A percentile compares a stretch with the other conserved stretches of the same genome.
These are phyloP conservation scores for Alauda arvensis DNA, from an alignment of 2,797 vertebrate genomes.

Conservation along the genomic window DNA sequence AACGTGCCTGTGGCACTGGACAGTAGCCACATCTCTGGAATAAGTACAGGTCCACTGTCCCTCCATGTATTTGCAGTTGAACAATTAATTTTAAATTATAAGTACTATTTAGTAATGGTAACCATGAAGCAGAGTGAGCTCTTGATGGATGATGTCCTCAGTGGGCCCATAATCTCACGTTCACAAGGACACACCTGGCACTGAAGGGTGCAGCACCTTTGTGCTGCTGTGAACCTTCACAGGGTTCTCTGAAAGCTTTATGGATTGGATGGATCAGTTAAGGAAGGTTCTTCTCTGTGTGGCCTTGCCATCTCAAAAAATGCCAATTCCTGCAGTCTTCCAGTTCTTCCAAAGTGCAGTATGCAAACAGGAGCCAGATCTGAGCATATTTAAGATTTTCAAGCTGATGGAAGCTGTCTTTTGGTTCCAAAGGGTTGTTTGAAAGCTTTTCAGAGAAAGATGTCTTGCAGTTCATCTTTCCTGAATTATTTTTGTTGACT, in stretches of 20 bases:
- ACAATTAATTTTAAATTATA: not conserved
- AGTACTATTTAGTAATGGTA: not conserved
- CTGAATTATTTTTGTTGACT: not conserved
- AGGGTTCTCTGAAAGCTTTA: not conserved
- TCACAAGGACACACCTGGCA: not conserved
- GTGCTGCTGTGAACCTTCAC: not conserved
- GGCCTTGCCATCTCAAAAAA: not conserved
- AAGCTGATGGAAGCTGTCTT: not conserved
- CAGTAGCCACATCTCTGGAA: not conserved
- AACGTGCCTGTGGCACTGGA: not conserved
- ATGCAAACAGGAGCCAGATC: not conserved
- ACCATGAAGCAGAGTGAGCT: rapidly evolving
- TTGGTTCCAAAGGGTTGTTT: not conserved
- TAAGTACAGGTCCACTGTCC: not conserved
- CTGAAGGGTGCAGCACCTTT: not conserved
- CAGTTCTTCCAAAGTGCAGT: not conserved
- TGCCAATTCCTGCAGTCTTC: not conserved
- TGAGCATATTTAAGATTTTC: not conserved
- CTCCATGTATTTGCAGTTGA: not conserved
- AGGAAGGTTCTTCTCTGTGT: not conserved
- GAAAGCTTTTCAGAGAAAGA: not conserved
- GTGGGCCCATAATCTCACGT: not conserved
- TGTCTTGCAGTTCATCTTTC: not conserved
- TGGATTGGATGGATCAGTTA: rapidly evolving
- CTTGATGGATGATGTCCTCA: not conserved